phyloP scores from a whole-genome alignment of 2,797 vertebrate genomes.

The Takifugu rubripes region DNA sequence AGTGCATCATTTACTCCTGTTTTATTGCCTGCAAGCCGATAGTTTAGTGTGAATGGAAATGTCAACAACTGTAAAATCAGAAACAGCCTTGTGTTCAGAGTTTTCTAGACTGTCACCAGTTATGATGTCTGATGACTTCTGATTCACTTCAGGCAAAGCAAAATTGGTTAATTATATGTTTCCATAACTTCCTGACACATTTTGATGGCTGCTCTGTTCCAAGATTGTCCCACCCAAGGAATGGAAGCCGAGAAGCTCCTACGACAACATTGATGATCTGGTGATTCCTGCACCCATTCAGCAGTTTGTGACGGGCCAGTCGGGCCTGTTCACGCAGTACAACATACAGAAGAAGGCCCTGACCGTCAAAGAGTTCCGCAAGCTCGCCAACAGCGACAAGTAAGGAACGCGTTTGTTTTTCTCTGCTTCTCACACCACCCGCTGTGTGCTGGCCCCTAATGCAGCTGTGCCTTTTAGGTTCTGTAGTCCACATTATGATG shows the following conservation, averaged over 20 bases:
- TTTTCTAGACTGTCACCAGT: not conserved
- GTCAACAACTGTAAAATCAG: not conserved
- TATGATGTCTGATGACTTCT: not conserved
- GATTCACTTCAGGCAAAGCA: not conserved
- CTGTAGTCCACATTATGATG: slow-evolving; percentile 89
- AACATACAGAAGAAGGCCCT: slow-evolving; percentile 98
- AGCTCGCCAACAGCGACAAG: slow-evolving; percentile 94
- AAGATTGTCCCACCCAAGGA: slow-evolving; percentile 93
- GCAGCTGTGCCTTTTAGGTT: slow-evolving; percentile 72
- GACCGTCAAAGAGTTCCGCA: slow-evolving; percentile 90
- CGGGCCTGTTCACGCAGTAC: slow-evolving; percentile 95
- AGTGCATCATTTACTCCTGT: not conserved
- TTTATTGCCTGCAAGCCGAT: too few relatives aligned
- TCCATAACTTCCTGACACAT: not conserved
- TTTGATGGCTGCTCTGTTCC: not conserved
- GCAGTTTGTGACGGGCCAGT: slow-evolving; percentile 95
- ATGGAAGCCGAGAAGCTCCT: slow-evolving; percentile 88
- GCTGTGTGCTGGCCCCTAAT: not conserved
- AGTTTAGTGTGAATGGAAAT: too few relatives aligned
- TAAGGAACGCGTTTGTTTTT: slow-evolving; percentile 47
- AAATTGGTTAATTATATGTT: not conserved
- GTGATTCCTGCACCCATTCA: slow-evolving; percentile 95
- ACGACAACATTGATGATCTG: slow-evolving; percentile 91
- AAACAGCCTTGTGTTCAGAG: not conserved
- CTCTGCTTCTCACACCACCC: not conserved